A percentile compares a stretch with the other conserved stretches of the same genome.
Evolutionary conservation across 2,113 vertebrate genomes (phyloP).

Genomic region (Stercorarius parasiticus): DNA sequence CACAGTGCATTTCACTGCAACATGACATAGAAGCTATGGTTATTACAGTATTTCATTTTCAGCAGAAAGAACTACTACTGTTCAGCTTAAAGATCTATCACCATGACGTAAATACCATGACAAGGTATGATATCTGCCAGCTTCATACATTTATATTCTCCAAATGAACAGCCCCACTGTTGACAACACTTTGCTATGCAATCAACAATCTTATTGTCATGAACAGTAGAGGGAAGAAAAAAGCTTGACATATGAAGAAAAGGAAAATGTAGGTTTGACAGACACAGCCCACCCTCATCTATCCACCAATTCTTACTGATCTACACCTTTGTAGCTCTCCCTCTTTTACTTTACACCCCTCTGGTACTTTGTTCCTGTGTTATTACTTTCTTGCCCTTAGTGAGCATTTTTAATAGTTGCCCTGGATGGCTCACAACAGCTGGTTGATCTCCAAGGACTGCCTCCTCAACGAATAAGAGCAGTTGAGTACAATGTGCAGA

Average conservation of each 20-base stretch:
- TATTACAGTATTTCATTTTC: neutral
- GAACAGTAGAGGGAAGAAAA: neutral
- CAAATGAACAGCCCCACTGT: neutral
- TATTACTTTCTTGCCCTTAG: neutral
- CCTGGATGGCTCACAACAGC: neutral
- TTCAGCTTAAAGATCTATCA: neutral
- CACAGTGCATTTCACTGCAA: neutral
- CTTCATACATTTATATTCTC: neutral
- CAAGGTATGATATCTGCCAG: neutral
- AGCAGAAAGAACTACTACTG: neutral
- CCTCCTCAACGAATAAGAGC: neutral
- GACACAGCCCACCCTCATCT: neutral
- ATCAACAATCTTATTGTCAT: neutral
- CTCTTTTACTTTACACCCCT: neutral
- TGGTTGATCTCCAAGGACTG: neutral
- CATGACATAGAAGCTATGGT: neutral
- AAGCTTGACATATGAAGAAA: neutral
- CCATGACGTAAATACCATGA: neutral
- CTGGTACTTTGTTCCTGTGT: neutral
- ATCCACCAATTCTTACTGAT: neutral
- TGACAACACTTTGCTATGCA: neutral
- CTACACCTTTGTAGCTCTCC: neutral
- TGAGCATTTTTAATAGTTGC: neutral
- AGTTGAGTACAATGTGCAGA: neutral
- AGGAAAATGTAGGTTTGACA: neutral